Conservation (phyloP, 2,797 vertebrate genomes). For the Rachycentron canadum region DNA sequence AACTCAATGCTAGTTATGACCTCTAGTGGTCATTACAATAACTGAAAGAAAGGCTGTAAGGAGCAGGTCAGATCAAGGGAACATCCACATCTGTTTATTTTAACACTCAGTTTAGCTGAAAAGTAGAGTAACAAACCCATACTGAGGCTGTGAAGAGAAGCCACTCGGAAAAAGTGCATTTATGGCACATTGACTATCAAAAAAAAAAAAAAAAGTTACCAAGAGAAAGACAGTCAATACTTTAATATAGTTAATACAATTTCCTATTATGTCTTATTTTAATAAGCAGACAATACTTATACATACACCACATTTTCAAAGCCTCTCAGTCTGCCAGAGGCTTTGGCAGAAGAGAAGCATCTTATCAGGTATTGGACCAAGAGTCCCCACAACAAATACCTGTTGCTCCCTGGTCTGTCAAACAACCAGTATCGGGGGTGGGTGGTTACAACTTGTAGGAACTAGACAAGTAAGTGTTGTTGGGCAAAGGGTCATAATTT, state of each 20-base stretch:
- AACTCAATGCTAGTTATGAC: constrained; percentile 41
- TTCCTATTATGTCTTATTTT: too few species aligned
- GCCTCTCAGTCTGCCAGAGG: too few species aligned
- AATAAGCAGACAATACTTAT: too few species aligned
- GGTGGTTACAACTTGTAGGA: not conserved
- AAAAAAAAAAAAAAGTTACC: too few species aligned
- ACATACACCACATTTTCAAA: too few species aligned
- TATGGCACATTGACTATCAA: too few species aligned
- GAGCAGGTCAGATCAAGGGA: not conserved
- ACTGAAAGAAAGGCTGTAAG: not conserved
- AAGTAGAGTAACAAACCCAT: too few species aligned
- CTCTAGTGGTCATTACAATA: constrained; percentile 60
- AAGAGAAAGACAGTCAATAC: too few species aligned
- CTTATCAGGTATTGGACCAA: not conserved
- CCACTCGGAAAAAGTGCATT: not conserved
- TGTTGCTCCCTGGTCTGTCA: not conserved
- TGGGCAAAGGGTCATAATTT: not conserved
- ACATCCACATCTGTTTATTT: not conserved
- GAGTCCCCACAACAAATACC: not conserved
- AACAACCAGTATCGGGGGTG: not conserved
- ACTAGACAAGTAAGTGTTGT: not conserved
- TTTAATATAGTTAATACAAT: too few species aligned
- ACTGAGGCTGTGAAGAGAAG: not conserved
- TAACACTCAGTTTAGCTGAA: not conserved
- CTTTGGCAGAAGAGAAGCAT: not conserved